Percentiles rank a stretch among this genome's conserved stretches.
Evolutionary conservation across 2,888 invertebrate genomes (phyloP).

Genomic region (Cheiracanthium punctorium): DNA sequence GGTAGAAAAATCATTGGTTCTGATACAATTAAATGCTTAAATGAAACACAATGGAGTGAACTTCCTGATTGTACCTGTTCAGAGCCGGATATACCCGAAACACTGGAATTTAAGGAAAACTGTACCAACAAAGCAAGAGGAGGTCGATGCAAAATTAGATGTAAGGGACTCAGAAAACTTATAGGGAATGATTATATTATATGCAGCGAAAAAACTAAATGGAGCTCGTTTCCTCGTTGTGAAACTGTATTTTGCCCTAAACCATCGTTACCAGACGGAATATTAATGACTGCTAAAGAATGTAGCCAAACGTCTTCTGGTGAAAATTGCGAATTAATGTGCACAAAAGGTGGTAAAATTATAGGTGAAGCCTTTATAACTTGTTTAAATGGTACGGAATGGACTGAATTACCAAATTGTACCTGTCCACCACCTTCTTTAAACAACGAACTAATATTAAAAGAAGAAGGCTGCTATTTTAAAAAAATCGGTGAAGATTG

Average conservation of each 20-base stretch:
- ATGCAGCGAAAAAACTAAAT: neutral
- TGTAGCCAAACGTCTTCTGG: neutral
- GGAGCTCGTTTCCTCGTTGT: neutral
- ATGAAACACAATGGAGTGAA: neutral
- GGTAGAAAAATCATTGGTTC: conserved; percentile 21
- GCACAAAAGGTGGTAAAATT: neutral
- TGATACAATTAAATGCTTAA: conserved; percentile 7
- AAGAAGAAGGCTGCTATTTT: neutral
- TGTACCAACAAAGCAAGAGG: neutral
- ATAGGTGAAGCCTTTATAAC: conserved; percentile 2
- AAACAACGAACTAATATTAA: neutral
- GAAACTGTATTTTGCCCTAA: neutral
- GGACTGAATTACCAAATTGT: conserved; percentile 25
- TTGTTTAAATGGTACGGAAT: neutral
- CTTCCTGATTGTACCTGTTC: conserved; percentile 30
- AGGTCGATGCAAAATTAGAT: conserved; percentile 17
- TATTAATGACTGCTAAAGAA: neutral
- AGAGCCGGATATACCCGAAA: neutral
- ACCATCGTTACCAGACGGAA: neutral
- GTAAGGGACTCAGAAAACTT: neutral
- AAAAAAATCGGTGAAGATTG: neutral
- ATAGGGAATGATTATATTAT: neutral
- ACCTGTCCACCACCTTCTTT: conserved; percentile 4
- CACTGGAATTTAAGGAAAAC: neutral
- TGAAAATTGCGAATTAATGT: neutral